Conservation (phyloP, 2,888 invertebrate genomes). For the Volucella inanis region DNA sequence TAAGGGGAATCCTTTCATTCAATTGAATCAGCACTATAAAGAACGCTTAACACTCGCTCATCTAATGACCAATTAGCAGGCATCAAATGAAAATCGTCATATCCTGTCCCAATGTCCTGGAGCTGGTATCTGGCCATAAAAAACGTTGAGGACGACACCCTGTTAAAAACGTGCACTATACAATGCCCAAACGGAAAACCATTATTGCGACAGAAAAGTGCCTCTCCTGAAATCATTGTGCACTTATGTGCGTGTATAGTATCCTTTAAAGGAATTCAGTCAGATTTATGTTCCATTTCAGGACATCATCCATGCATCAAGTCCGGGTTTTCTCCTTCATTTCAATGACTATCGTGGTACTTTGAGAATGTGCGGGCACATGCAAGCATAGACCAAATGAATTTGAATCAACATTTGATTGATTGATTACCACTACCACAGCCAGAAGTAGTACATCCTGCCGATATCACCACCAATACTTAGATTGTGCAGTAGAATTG, state of each 20-base stretch:
- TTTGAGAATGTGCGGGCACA: not conserved
- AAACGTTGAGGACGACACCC: not conserved
- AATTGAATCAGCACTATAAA: slow-evolving; percentile 10
- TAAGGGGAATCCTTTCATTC: slow-evolving; percentile 45
- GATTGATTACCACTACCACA: slow-evolving; percentile 51
- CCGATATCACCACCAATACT: too few species aligned
- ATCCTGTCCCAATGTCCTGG: slow-evolving; percentile 1
- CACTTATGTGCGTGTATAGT: slow-evolving; percentile 25
- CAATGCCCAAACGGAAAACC: slow-evolving; percentile 46
- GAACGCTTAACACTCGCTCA: slow-evolving; percentile 16
- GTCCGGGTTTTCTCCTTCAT: slow-evolving; percentile 7
- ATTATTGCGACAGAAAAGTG: slow-evolving; percentile 23
- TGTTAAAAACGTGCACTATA: not conserved
- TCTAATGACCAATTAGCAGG: slow-evolving; percentile 51
- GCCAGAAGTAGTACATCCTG: too few species aligned
- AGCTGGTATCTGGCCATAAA: slow-evolving; percentile 13
- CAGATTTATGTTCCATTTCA: slow-evolving; percentile 60
- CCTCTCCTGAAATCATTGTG: slow-evolving; percentile 18
- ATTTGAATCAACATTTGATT: slow-evolving; percentile 42
- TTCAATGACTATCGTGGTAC: not conserved
- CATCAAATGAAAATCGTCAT: slow-evolving; percentile 50
- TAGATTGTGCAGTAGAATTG: too few species aligned
- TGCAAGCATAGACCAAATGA: slow-evolving; percentile 30
- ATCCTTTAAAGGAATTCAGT: slow-evolving; percentile 27
- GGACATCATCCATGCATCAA: slow-evolving; percentile 59